phyloP scores from a whole-genome alignment of 2,888 invertebrate species.

The Ferdinandea cuprea region DNA sequence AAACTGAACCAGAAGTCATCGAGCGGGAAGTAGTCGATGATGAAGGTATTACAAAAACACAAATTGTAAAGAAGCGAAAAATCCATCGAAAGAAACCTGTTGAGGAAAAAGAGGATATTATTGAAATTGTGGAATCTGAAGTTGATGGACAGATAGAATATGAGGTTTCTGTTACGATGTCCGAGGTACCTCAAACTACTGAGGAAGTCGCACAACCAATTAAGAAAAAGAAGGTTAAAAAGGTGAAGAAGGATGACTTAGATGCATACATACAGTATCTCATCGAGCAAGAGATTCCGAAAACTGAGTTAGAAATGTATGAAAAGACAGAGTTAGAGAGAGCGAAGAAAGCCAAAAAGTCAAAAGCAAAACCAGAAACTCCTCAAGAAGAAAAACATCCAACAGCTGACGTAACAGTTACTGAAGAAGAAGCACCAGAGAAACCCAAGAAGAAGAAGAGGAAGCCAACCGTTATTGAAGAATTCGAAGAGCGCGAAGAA shows the following conservation, averaged over 20 bases:
- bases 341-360: conserved; percentile 79
- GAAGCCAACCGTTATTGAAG: conserved; percentile 38
- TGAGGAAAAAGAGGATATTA: conserved; percentile 82
- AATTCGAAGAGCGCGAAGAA: conserved; percentile 33
- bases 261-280: conserved; percentile 81
- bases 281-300: conserved; percentile 81
- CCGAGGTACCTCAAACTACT: conserved; percentile 77
- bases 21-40: conserved; percentile 77
- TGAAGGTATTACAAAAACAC: conserved; percentile 76
- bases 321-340: conserved; percentile 82
- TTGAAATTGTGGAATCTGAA: conserved; percentile 82
- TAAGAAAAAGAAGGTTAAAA: conserved; percentile 78
- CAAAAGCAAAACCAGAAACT: conserved; percentile 75
- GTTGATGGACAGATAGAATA: conserved; percentile 82
- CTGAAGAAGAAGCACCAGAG: conserved; percentile 77
- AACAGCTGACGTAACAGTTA: conserved; percentile 77
- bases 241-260: conserved; percentile 80
- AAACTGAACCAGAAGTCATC: conserved; percentile 77
- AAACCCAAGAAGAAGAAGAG: conserved; percentile 75
- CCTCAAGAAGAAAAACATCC: conserved; percentile 75
- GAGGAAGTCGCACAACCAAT: conserved; percentile 63
- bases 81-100: conserved; percentile 80
- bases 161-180: conserved; percentile 82
- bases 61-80: conserved; percentile 80
- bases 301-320: conserved; percentile 82